Conservation (phyloP, 1,140 invertebrate genomes). For the Leptopilina boulardi region DNA sequence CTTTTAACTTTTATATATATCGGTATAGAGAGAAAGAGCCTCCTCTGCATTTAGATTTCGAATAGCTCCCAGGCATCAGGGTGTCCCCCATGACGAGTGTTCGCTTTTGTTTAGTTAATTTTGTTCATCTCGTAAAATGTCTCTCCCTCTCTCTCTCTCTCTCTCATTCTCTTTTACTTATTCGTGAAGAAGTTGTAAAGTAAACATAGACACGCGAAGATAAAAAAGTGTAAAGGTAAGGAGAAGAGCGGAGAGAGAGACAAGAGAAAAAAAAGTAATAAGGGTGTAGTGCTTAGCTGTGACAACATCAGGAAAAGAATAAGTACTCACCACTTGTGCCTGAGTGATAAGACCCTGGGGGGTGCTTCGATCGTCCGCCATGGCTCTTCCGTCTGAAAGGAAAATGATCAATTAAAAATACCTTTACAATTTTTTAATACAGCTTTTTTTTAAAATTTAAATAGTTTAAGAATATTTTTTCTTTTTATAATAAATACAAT, state of each 20-base stretch:
- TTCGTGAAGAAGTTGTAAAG: not conserved
- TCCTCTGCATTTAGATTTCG: not conserved
- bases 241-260: too few species aligned
- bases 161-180: not conserved
- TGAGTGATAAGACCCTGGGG: conserved; percentile 28
- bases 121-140: not conserved
- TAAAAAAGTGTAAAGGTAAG: not conserved
- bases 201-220: not conserved
- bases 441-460: too few species aligned
- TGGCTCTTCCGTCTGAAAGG: conserved; percentile 32
- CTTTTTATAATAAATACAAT: too few species aligned
- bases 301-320: conserved; percentile 17
- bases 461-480: too few species aligned
- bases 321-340: conserved; percentile 38
- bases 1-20: not conserved
- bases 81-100: not conserved
- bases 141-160: too few species aligned
- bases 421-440: too few species aligned
- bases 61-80: conserved; percentile 21
- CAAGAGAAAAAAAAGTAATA: not conserved
- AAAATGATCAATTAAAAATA: conserved; percentile 13
- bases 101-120: conserved; percentile 31
- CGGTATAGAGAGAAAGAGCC: not conserved
- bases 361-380: conserved; percentile 38
- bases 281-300: not conserved